phyloP scores from a whole-genome alignment of 2,888 invertebrate species.

The Callyntrura sp. region DNA sequence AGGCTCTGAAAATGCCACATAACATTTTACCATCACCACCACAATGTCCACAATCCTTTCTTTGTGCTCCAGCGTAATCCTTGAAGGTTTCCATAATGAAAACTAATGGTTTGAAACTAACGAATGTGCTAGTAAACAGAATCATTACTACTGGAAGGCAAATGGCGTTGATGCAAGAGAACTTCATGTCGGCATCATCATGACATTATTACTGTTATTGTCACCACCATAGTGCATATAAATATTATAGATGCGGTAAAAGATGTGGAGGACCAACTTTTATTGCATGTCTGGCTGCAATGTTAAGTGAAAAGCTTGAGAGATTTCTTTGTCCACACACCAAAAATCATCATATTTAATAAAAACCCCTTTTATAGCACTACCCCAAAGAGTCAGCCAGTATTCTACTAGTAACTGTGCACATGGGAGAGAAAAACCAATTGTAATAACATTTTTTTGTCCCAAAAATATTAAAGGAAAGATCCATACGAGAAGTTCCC shows the following conservation, averaged over 20 bases:
- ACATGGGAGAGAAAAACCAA: constrained; percentile 37
- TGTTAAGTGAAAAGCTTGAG: constrained; percentile 23
- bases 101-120: constrained; percentile 31
- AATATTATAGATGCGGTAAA: constrained; percentile 51
- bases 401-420: constrained; percentile 15
- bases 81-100: constrained; percentile 33
- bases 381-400: not conserved
- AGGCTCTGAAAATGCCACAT: constrained; percentile 4
- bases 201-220: constrained; percentile 52
- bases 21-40: constrained; percentile 15
- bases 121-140: constrained; percentile 54
- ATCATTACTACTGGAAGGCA: not conserved
- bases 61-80: constrained; percentile 36
- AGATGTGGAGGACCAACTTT: constrained; percentile 53
- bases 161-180: not conserved
- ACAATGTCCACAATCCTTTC: constrained; percentile 14
- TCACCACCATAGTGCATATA: constrained; percentile 7
- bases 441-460: constrained; percentile 29
- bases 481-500: not conserved
- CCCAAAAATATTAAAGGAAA: not conserved
- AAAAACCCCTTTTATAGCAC: not conserved
- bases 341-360: constrained; percentile 12
- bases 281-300: constrained; percentile 51
- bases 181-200: constrained; percentile 52
- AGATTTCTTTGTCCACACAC: constrained; percentile 25